phyloP scores from a whole-genome alignment of 1,140 invertebrate genomes.

The Pseudachorutes palmiensis region DNA sequence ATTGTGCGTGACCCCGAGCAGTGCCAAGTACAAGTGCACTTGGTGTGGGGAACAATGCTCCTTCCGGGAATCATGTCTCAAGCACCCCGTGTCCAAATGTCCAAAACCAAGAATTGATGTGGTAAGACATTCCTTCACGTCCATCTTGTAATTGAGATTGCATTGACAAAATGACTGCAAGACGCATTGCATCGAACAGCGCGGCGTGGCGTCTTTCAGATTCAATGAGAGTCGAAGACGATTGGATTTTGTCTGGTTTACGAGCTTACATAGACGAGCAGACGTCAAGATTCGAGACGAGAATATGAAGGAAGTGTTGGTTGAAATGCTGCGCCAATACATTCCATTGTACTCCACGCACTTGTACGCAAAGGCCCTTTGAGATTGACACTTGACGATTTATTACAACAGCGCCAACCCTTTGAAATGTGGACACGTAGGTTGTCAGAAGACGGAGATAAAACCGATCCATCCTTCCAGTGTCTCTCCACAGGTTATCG shows the following conservation, averaged over 20 bases:
- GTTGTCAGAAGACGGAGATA: too few relatives aligned
- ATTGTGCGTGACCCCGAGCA: slow-evolving; percentile 73
- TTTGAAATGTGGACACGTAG: not conserved
- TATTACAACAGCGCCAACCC: not conserved
- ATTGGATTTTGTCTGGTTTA: not conserved
- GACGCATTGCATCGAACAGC: not conserved
- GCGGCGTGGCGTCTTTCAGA: slow-evolving; percentile 2
- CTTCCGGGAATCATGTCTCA: slow-evolving; percentile 69
- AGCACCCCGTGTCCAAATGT: slow-evolving; percentile 66
- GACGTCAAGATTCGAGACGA: slow-evolving; percentile 4
- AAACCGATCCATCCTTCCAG: too few relatives aligned
- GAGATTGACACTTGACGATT: slow-evolving; percentile 9
- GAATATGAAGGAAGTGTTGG: not conserved
- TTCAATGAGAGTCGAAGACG: slow-evolving; percentile 1
- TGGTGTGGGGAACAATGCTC: slow-evolving; percentile 85
- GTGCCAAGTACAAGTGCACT: slow-evolving; percentile 77
- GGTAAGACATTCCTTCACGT: too few relatives aligned
- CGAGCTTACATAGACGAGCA: not conserved
- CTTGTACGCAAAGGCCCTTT: not conserved
- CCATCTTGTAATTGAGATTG: too few relatives aligned
- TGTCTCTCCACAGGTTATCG: not conserved
- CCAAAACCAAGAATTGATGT: slow-evolving; percentile 87
- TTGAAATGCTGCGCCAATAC: not conserved
- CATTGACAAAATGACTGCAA: not conserved
- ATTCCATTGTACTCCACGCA: slow-evolving; percentile 1